These are phyloP conservation scores for Drosophila testacea DNA, from an alignment of 2,888 invertebrate species.

Conservation along the genomic window DNA sequence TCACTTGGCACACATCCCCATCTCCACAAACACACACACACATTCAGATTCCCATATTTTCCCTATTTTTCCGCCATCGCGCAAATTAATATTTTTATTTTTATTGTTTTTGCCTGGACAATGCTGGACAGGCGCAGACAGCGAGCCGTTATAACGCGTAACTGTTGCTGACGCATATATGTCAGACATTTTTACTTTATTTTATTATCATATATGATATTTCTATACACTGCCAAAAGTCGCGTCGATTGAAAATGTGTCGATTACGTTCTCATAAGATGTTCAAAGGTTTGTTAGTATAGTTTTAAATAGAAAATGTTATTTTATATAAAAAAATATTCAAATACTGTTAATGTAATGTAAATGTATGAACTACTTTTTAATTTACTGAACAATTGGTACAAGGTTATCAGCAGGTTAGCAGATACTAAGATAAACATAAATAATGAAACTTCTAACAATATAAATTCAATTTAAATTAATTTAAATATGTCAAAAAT, in stretches of 20 bases:
- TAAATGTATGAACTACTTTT: too few relatives aligned
- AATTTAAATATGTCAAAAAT: too few relatives aligned
- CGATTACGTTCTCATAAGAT: too few relatives aligned
- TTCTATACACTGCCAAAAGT: conserved; percentile 22
- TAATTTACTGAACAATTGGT: too few relatives aligned
- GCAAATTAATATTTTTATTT: conserved; percentile 73
- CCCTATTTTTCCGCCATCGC: conserved; percentile 25
- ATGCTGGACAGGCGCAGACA: conserved; percentile 46
- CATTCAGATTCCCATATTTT: neutral
- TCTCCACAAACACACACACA: neutral
- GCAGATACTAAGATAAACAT: too few relatives aligned
- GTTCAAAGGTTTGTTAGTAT: too few relatives aligned
- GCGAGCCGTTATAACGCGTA: conserved; percentile 61
- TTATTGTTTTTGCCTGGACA: conserved; percentile 61
- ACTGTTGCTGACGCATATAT: conserved; percentile 78
- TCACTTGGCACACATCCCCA: conserved; percentile 47
- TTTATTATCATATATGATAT: conserved; percentile 57
- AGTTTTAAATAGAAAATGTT: too few relatives aligned
- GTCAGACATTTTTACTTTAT: conserved; percentile 68
- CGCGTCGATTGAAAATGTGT: neutral
- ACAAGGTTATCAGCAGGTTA: too few relatives aligned
- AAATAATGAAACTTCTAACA: too few relatives aligned
- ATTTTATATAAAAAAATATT: too few relatives aligned
- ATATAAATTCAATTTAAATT: too few relatives aligned
- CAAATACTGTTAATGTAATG: too few relatives aligned